phyloP scores from a whole-genome alignment of 2,113 vertebrate genomes.

The Apaloderma vittatum region DNA sequence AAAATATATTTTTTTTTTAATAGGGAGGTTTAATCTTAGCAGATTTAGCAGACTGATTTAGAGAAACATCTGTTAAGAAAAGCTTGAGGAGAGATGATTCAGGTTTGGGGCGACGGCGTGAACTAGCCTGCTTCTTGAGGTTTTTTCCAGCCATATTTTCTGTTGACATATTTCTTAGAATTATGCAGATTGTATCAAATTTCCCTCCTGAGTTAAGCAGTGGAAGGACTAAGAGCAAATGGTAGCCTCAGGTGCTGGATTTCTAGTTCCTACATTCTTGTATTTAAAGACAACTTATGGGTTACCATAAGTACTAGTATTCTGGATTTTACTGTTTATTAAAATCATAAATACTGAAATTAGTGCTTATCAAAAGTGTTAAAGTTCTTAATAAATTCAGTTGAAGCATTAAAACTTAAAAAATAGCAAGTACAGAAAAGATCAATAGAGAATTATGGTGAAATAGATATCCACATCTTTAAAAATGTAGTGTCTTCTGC shows the following conservation, averaged over 20 bases:
- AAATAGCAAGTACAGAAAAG: not conserved
- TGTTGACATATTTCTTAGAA: not conserved
- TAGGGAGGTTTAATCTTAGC: not conserved
- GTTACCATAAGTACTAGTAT: not conserved
- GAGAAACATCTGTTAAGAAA: not conserved
- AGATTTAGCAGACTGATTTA: not conserved
- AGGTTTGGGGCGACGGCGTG: accelerated
- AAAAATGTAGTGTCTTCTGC: not conserved
- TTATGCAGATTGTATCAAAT: not conserved
- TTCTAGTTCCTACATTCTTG: not conserved
- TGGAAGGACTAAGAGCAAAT: not conserved
- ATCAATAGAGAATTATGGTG: not conserved
- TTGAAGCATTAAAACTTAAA: not conserved
- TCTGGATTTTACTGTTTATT: not conserved
- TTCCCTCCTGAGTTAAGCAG: not conserved
- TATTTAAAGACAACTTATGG: not conserved
- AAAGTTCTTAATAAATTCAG: not conserved
- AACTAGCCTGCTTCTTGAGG: not conserved
- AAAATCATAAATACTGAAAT: not conserved
- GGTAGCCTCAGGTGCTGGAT: not conserved
- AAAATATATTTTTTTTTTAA: not conserved
- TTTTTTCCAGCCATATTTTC: not conserved
- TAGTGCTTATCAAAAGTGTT: not conserved
- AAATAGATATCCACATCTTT: not conserved
- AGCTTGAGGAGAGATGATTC: not conserved